These are phyloP conservation scores for Synanthedon andrenaeformis DNA, from an alignment of 2,888 invertebrate genomes.

Conservation along the genomic window DNA sequence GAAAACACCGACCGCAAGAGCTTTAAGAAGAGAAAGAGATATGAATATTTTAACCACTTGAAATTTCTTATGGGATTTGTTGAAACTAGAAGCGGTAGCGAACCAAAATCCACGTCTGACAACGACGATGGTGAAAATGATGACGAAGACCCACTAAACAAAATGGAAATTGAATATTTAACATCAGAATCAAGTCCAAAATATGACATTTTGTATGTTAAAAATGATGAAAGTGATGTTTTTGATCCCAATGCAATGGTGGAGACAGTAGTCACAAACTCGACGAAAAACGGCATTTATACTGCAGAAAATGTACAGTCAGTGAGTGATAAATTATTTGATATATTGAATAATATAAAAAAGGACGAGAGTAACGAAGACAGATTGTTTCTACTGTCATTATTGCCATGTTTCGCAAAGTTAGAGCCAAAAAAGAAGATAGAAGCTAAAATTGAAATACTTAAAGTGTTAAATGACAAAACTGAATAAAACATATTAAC, in stretches of 20 bases:
- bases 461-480: conserved; percentile 25
- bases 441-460: conserved; percentile 38
- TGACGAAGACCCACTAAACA: not conserved
- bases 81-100: not conserved
- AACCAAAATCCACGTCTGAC: not conserved
- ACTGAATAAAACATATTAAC: not conserved
- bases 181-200: too few species aligned
- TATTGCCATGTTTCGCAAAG: conserved; percentile 36
- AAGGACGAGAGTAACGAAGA: conserved; percentile 33
- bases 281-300: too few species aligned
- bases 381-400: conserved; percentile 35
- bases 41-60: not conserved
- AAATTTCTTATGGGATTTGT: not conserved
- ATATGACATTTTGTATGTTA: too few species aligned
- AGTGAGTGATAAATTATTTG: conserved; percentile 10
- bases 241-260: not conserved
- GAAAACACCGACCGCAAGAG: not conserved
- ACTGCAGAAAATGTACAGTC: not conserved
- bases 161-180: not conserved
- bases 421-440: conserved; percentile 33
- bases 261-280: not conserved
- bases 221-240: not conserved
- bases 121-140: not conserved
- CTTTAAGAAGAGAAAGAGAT: not conserved
- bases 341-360: conserved; percentile 21